Percentiles rank a stretch among this genome's conserved stretches.
phyloP scores from a whole-genome alignment of 2,797 vertebrate species.

The Kryptopterus vitreolus region DNA sequence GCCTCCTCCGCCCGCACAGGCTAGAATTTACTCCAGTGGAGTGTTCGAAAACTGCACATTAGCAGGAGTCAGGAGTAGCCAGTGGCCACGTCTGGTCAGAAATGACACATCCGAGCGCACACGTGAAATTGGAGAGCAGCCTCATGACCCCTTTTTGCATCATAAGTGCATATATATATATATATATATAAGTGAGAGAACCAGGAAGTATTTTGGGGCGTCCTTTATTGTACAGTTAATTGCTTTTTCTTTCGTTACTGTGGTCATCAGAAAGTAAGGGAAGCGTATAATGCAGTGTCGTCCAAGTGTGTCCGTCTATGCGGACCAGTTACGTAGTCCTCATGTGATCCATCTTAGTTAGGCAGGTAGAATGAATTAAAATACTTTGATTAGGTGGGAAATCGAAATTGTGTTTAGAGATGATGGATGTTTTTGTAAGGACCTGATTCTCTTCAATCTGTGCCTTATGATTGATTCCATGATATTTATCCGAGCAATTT shows the following conservation, averaged over 20 bases:
- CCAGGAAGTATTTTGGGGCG: slow-evolving; percentile 25
- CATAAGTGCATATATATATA: slow-evolving; percentile 13
- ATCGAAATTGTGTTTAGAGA: not conserved
- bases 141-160: not conserved
- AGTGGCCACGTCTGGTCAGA: slow-evolving; percentile 45
- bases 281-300: slow-evolving; percentile 2
- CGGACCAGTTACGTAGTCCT: not conserved
- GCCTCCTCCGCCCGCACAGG: slow-evolving; percentile 45
- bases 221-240: slow-evolving; percentile 39
- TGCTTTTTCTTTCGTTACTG: slow-evolving; percentile 19
- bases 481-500: not conserved
- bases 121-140: slow-evolving; percentile 21
- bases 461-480: not conserved
- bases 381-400: slow-evolving; percentile 17
- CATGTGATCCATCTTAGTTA: slow-evolving; percentile 14
- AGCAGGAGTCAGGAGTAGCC: slow-evolving; percentile 46
- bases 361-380: slow-evolving; percentile 23
- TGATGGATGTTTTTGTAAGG: not conserved
- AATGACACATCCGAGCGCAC: slow-evolving; percentile 29
- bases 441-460: not conserved
- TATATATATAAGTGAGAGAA: not conserved
- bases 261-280: slow-evolving; percentile 5
- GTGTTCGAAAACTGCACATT: slow-evolving; percentile 54
- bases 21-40: slow-evolving; percentile 56
- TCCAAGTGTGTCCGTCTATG: not conserved